These are phyloP conservation scores for Cephus cinctus DNA, from an alignment of 1,140 invertebrate species.

Conservation along the genomic window DNA sequence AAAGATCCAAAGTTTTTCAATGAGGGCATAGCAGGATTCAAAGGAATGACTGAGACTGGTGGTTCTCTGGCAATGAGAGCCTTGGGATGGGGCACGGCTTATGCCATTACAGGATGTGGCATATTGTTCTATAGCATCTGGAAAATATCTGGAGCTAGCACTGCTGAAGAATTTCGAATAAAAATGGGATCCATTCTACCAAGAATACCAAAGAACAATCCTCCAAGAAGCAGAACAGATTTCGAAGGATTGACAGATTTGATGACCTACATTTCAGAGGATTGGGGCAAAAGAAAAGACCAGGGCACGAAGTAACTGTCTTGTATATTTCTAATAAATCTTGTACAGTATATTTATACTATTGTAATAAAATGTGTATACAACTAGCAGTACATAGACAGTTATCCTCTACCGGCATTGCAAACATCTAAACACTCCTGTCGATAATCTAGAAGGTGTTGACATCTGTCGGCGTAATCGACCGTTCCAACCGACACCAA, in stretches of 20 bases:
- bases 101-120: constrained; percentile 79
- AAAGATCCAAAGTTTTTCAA: constrained; percentile 77
- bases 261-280: constrained; percentile 69
- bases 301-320: neutral
- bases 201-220: constrained; percentile 75
- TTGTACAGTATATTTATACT: too few species aligned
- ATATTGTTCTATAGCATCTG: constrained; percentile 81
- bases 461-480: too few species aligned
- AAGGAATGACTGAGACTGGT: constrained; percentile 73
- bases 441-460: too few species aligned
- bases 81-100: constrained; percentile 82
- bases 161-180: constrained; percentile 72
- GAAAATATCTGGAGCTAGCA: constrained; percentile 83
- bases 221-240: constrained; percentile 80
- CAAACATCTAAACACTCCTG: too few species aligned
- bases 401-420: too few species aligned
- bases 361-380: neutral
- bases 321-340: neutral
- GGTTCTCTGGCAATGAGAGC: constrained; percentile 77
- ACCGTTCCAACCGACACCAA: too few species aligned
- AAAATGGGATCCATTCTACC: constrained; percentile 74
- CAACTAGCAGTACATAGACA: too few species aligned
- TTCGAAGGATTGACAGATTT: constrained; percentile 81
- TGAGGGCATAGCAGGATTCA: constrained; percentile 67
- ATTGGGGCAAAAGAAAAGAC: constrained; percentile 52